Evolutionary conservation across 2,113 vertebrate genomes (phyloP), one percentile per base, ranked within the genome.

Genomic region (Dicaeum eximium): DNA sequence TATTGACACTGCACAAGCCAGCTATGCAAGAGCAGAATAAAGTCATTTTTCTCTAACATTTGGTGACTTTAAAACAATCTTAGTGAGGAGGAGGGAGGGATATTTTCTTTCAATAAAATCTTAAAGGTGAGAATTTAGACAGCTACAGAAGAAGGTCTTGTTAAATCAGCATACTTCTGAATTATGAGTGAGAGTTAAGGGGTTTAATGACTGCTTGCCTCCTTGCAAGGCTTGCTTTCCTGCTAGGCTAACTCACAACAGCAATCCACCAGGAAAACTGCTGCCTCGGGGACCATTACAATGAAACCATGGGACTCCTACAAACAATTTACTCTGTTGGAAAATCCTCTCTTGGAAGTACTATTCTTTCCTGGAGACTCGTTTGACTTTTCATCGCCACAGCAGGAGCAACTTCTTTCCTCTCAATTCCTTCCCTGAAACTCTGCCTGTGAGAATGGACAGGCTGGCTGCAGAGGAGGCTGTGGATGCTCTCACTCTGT

Each of bases 281-380:
- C 91, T 93, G 51, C 93, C 91, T 96, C 16, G 14, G 88, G 92
- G 77, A 94, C 91, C 86, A 64, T 95, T 94, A 98, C 80, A 96
- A 65, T 96, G 96, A 91, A 94, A 94, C 95, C 89, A 81, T 83
- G 83, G 90, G 94, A 97, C 88, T 97, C 95, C 81, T 90, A 86
- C 86, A 93, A 97, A 97, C 95, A 96, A 97, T 98, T 97, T 97
- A 90, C 97, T 96, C 97, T 77, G 97, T 86, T 81, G 95, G 96
- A 96, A 97, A 97, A 97, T 94, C 92, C 88, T 62, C 80, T 86
- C 92, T 96, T 77, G 79, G 50, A 94, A 96, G 90, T 78, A 47
- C 86, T 64, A 8, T 94, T 93, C 90, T 96, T 97, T 97, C 80
- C 78, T 11, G 7, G 60, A 97, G 91, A 42, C 75, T 86, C 35